Conservation (phyloP, 2,888 invertebrate genomes). For the Elegia similella region DNA sequence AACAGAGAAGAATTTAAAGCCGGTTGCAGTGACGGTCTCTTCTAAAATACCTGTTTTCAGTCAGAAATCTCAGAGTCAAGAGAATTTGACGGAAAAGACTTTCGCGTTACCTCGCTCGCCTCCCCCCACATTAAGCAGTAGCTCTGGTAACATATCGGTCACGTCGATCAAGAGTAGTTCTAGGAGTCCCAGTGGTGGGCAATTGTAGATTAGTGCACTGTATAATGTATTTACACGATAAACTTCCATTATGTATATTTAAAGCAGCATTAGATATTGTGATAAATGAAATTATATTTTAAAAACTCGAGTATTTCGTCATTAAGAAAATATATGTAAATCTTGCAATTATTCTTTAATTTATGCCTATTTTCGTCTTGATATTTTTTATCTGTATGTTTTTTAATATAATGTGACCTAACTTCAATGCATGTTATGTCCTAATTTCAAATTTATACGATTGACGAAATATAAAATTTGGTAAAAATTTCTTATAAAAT, state of each 20-base stretch:
- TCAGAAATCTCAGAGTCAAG: slow-evolving; percentile 75
- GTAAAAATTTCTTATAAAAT: background rate
- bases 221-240: slow-evolving; percentile 11
- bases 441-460: background rate
- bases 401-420: background rate
- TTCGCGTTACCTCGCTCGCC: slow-evolving; percentile 69
- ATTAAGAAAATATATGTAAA: background rate
- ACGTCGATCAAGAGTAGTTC: slow-evolving; percentile 85
- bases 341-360: background rate
- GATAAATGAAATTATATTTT: slow-evolving; percentile 14
- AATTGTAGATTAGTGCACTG: slow-evolving; percentile 37
- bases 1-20: slow-evolving; percentile 54
- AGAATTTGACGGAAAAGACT: slow-evolving; percentile 66
- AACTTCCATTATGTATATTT: slow-evolving; percentile 16
- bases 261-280: slow-evolving; percentile 17
- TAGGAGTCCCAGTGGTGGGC: slow-evolving; percentile 76
- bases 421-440: background rate
- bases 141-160: slow-evolving; percentile 77
- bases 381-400: background rate
- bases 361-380: background rate
- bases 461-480: background rate
- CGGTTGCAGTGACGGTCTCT: slow-evolving; percentile 46
- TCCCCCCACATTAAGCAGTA: slow-evolving; percentile 59
- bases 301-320: slow-evolving; percentile 3
- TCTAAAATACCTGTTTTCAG: slow-evolving; percentile 79